phyloP scores from a whole-genome alignment of 2,888 invertebrate species.

The Bombylius discolor region DNA sequence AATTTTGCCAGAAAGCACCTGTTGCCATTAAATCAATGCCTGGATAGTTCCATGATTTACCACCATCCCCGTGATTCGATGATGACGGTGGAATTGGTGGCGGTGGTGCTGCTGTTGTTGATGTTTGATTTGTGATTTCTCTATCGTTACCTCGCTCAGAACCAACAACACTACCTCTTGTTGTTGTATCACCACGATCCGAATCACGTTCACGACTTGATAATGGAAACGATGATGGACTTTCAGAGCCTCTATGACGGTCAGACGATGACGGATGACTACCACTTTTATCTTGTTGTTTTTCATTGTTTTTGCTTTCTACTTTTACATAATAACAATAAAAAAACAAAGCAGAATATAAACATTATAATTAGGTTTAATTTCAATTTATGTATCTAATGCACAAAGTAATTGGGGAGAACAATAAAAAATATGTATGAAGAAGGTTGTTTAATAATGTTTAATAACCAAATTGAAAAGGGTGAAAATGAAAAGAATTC shows the following conservation, averaged over 20 bases:
- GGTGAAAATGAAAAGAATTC: too few species aligned
- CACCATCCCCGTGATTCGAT: slow-evolving; percentile 30
- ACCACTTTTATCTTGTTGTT: background rate
- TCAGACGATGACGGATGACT: slow-evolving; percentile 19
- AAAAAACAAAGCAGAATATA: slow-evolving; percentile 1
- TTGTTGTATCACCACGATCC: slow-evolving; percentile 19
- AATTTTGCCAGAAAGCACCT: slow-evolving; percentile 84
- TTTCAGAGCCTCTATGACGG: slow-evolving; percentile 18
- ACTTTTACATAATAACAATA: background rate
- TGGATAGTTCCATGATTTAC: slow-evolving; percentile 53
- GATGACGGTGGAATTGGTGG: slow-evolving; percentile 36
- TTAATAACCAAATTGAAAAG: too few species aligned
- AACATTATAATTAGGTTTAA: background rate
- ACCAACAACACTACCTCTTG: slow-evolving; percentile 22
- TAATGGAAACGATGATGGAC: slow-evolving; percentile 17
- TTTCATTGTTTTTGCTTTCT: slow-evolving; percentile 8
- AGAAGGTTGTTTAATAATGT: too few species aligned
- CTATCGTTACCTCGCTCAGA: slow-evolving; percentile 17
- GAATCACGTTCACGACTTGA: slow-evolving; percentile 28
- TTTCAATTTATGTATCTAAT: too few species aligned
- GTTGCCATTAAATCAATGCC: slow-evolving; percentile 72
- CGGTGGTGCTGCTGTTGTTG: slow-evolving; percentile 26
- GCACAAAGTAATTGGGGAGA: too few species aligned
- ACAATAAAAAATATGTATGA: too few species aligned
- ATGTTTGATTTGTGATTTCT: slow-evolving; percentile 17